Evolutionary conservation across 2,113 vertebrate species (phyloP), one percentile per base, ranked within the genome.

Genomic region (Daphoenositta chrysoptera): DNA sequence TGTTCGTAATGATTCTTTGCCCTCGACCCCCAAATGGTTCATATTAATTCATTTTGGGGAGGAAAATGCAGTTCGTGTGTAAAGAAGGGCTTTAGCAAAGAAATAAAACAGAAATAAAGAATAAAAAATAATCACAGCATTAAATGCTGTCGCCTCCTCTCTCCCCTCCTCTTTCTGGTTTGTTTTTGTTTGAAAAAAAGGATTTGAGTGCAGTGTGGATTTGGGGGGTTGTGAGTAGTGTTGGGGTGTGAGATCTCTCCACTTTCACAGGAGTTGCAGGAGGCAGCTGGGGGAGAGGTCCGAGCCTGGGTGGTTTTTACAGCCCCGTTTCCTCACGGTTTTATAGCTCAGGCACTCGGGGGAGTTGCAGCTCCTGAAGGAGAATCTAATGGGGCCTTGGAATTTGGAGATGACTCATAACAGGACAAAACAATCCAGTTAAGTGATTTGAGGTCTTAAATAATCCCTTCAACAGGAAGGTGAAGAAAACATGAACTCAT

Each of bases 401-500:
- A 94, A 86, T 95, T 88, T 54, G 87, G 78, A 70, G 93, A 95
- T 95, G 91, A 94, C 93, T 95, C 96, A 94, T 48, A 57, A 83
- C 83, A 90, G 94, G 91, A 96, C 96, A 94, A 91, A 97, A 91
- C 94, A 94, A 91, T 93, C 95, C 91, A 60, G 91, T 90, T 66
- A 91, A 96, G 94, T 90, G 95, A 94, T 96, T 91, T 77, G 90
- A 96, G 92, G 85, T 51, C 95, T 96, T 95, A 91, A 96, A 96
- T 96, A 97, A 94, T 93, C 94, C 65, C 87, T 87, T 90, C 91
- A 94, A 20, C 94, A 94, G 94, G 93, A 96, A 96, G 95, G 94
- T 94, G 96, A 96, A 95, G 95, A 96, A 96, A 97, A 95, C 94
- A 94, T 94, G 90, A 95, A 96, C 90, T 94, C 93, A 54, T 88